Percentiles rank a stretch among this genome's conserved stretches.
Evolutionary conservation across 1,140 invertebrate genomes (phyloP).

Genomic region (Drosophila pachea): DNA sequence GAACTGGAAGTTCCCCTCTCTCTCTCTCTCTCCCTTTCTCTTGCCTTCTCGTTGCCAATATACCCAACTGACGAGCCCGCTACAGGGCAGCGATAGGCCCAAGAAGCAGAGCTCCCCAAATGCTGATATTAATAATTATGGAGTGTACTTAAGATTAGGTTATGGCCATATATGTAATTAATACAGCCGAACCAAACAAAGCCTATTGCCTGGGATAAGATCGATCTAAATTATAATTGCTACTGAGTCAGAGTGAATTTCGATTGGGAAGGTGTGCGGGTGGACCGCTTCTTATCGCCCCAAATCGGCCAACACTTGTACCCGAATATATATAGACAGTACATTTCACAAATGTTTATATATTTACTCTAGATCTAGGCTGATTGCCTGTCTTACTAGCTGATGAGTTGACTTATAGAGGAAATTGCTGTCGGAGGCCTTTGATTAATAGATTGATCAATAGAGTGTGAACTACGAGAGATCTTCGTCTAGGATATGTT

Average conservation of each 20-base stretch:
- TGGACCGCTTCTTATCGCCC: neutral
- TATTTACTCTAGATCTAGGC: neutral
- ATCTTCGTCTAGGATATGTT: no score
- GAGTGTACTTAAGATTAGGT: neutral
- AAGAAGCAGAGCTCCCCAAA: slow-evolving; percentile 2
- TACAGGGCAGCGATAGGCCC: neutral
- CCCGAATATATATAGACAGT: neutral
- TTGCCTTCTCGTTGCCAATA: no score
- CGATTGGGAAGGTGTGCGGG: neutral
- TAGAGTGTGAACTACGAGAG: neutral
- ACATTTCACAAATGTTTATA: neutral
- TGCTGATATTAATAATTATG: neutral
- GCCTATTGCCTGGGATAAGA: neutral
- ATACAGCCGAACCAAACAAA: neutral
- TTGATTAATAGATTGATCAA: neutral
- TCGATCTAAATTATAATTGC: slow-evolving; percentile 5
- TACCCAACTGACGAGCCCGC: no score
- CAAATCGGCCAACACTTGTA: neutral
- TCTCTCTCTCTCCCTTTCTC: neutral
- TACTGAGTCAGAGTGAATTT: slow-evolving; percentile 1
- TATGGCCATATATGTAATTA: neutral
- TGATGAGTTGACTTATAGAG: neutral
- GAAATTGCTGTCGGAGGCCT: no score
- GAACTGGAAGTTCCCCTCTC: no score
- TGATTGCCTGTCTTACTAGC: neutral